Base-by-base conservation (phyloP, 2,888 invertebrate species). In the Lepidocyrtoides sp. region DNA sequence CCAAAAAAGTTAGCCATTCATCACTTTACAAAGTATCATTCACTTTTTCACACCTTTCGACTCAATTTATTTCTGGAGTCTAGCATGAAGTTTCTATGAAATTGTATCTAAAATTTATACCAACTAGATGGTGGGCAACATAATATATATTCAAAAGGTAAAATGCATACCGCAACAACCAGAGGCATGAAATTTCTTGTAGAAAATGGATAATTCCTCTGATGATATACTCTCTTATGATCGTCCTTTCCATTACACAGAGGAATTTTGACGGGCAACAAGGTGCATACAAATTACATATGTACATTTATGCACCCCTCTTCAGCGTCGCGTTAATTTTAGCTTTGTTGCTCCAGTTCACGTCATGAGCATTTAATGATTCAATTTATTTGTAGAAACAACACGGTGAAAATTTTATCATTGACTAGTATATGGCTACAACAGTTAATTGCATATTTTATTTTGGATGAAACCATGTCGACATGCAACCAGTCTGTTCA, bases 11-110 rank as follows among this genome's bases (percentile, higher is more conserved):
- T 88, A 89, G 88, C 88, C 91, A 91, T 91, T 91, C 91, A 88
- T 91, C 91, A 88, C 87, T 88, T 88, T 44, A 36, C 63, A 84
- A 88, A 91, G 88, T 79, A 88, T 91, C 91, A 88, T 91, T 88
- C 91, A 84, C 84, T 88, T 91, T 91, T 91, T 87, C 82, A 91
- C 91, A 91, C 88, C 91, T 91, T 91, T 91, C 79, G 32, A 36
- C 79, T 84, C 88, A 88, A 88, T 88, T 91, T 85, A 57, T 20
- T 36, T 41, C 54, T 54, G 26, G 44, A 23, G 66, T 66, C 44
- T 66, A 36, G 48, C 29, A 48, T 36, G 20, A n/a, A 17, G n/a
- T 44, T 72, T 72, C 44, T 14, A 3, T 44, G n/a, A 26, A 75
- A 69, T 75, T 20, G 23, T 75, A 75, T 48, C 36, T 66, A 60